phyloP scores from a whole-genome alignment of 2,797 vertebrate genomes.

The Gadopsis bispinosus region DNA sequence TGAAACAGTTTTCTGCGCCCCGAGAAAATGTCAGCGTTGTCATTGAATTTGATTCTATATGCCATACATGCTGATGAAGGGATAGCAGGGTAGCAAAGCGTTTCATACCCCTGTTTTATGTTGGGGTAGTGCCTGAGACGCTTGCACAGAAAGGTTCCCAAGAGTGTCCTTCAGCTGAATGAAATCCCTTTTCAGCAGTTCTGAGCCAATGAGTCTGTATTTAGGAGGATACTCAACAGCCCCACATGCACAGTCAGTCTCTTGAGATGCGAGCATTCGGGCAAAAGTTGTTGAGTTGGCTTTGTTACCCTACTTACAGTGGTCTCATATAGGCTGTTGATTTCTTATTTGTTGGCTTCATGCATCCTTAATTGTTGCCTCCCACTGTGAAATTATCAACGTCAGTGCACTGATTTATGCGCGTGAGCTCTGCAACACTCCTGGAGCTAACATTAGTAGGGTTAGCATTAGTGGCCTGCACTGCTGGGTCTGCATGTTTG shows the following conservation, averaged over 20 bases:
- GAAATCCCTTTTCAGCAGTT: conserved; percentile 76
- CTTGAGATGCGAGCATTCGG: conserved; percentile 37
- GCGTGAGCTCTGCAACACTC: neutral
- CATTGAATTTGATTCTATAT: conserved; percentile 74
- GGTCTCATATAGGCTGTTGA: neutral
- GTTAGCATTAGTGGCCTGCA: conserved; percentile 1
- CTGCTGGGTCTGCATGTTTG: neutral
- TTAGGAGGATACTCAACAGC: conserved; percentile 56
- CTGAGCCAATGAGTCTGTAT: conserved; percentile 71
- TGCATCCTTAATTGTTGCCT: neutral
- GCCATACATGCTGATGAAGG: conserved; percentile 78
- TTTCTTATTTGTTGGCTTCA: neutral
- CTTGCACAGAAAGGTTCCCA: conserved; percentile 64
- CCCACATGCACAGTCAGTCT: conserved; percentile 46
- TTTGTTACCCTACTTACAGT: conserved; percentile 14
- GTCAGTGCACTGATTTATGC: neutral
- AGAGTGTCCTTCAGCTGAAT: conserved; percentile 71
- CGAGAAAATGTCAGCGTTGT: conserved; percentile 77
- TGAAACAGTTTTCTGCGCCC: conserved; percentile 58
- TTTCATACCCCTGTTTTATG: conserved; percentile 73
- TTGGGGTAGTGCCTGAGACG: conserved; percentile 55
- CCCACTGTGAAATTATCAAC: neutral
- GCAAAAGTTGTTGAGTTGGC: conserved; percentile 41
- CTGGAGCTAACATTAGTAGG: neutral
- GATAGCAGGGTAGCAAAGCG: conserved; percentile 54